Percentiles rank a stretch among this genome's conserved stretches.
These are phyloP conservation scores for Dryas iulia DNA, from an alignment of 1,140 invertebrate genomes.

Conservation along the genomic window DNA sequence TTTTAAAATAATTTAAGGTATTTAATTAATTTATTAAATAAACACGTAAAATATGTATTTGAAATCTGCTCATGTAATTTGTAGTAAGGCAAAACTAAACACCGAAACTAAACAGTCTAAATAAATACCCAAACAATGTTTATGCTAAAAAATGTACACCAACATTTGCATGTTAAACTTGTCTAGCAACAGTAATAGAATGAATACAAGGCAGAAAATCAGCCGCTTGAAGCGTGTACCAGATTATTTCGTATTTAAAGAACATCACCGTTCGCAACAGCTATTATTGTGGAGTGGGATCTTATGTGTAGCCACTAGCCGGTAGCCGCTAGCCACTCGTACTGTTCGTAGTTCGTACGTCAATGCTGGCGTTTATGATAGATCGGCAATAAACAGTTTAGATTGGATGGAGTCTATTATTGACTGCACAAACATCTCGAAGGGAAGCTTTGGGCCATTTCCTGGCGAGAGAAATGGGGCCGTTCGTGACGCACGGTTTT, in stretches of 20 bases:
- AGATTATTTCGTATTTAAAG: conserved; percentile 1
- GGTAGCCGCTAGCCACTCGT: background rate
- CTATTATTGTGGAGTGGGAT: conserved; percentile 21
- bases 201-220: background rate
- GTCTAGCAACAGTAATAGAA: background rate
- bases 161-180: background rate
- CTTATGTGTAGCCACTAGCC: conserved; percentile 4
- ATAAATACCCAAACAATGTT: background rate
- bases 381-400: conserved; percentile 50
- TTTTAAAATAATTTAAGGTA: too few species aligned
- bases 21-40: too few species aligned
- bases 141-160: background rate
- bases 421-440: conserved; percentile 70
- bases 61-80: too few species aligned
- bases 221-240: background rate
- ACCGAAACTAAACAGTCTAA: background rate
- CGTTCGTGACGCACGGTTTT: conserved; percentile 67
- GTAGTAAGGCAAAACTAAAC: too few species aligned
- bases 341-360: conserved; percentile 20
- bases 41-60: too few species aligned
- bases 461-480: conserved; percentile 73
- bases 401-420: conserved; percentile 70
- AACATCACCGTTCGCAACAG: conserved; percentile 13
- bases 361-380: conserved; percentile 40
- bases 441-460: conserved; percentile 71